These are phyloP conservation scores for Drepana arcuata DNA, from an alignment of 1,140 invertebrate genomes.

Conservation along the genomic window DNA sequence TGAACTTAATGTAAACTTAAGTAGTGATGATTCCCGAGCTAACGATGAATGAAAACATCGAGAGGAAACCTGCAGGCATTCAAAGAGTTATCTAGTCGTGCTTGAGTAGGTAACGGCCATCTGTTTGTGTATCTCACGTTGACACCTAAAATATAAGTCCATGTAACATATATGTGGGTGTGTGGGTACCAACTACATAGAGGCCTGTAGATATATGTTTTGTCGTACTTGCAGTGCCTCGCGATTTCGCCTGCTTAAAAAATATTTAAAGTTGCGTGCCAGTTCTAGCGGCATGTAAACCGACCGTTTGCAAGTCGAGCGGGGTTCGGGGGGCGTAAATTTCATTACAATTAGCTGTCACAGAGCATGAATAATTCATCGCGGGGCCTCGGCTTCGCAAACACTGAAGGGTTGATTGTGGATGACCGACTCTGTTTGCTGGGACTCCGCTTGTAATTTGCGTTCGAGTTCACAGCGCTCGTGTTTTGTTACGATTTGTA, in stretches of 20 bases:
- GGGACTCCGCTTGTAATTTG: constrained; percentile 35
- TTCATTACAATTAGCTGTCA: constrained; percentile 67
- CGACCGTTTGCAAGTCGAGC: constrained; percentile 1
- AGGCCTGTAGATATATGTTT: no score
- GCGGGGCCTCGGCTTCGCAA: constrained; percentile 35
- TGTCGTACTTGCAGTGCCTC: no score
- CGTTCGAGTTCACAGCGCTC: constrained; percentile 30
- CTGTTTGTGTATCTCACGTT: no score
- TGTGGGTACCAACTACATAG: no score
- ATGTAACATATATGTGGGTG: no score
- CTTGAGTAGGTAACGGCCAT: no score
- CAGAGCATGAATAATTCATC: constrained; percentile 61
- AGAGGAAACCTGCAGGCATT: not conserved
- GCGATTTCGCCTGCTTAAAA: no score
- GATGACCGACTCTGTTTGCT: constrained; percentile 39
- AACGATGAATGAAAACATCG: not conserved
- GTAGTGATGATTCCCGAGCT: no score
- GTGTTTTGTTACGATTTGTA: constrained; percentile 31
- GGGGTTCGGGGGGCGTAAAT: constrained; percentile 40
- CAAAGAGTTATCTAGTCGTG: no score
- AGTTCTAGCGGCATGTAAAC: constrained; percentile 9
- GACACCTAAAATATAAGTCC: no score
- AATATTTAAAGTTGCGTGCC: no score
- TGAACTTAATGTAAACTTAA: no score
- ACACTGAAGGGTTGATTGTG: constrained; percentile 56